Percentiles rank a stretch among this genome's conserved stretches.
These are phyloP conservation scores for Cosmia pyralina DNA, from an alignment of 2,888 invertebrate genomes.

Conservation along the genomic window DNA sequence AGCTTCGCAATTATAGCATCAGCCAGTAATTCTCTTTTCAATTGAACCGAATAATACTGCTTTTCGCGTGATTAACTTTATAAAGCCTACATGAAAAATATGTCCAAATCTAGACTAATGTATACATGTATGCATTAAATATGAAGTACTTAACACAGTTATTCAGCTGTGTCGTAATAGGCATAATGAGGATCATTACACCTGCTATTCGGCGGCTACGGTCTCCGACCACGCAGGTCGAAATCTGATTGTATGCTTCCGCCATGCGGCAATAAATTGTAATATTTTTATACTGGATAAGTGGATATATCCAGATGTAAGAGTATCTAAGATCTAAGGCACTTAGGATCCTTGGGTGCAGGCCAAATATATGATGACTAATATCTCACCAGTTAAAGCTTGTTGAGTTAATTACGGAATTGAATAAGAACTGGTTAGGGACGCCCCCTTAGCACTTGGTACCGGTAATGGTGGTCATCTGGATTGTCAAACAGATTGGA, in stretches of 20 bases:
- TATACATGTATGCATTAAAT: constrained; percentile 19
- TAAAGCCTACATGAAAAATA: constrained; percentile 26
- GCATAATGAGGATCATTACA: constrained; percentile 55
- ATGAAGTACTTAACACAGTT: constrained; percentile 23
- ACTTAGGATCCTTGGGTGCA: constrained; percentile 9
- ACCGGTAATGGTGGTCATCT: neutral
- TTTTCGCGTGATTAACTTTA: constrained; percentile 17
- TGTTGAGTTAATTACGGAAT: constrained; percentile 28
- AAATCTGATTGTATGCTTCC: constrained; percentile 50
- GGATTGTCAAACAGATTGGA: neutral
- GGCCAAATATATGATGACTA: constrained; percentile 38
- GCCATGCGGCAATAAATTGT: constrained; percentile 25
- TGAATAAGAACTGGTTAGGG: constrained; percentile 7
- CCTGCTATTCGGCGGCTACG: constrained; percentile 51
- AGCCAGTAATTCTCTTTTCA: neutral
- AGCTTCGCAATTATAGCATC: neutral
- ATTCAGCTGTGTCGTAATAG: constrained; percentile 48
- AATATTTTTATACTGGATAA: constrained; percentile 12
- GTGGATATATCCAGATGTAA: constrained; percentile 15
- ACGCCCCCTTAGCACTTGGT: constrained; percentile 23
- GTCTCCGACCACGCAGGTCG: constrained; percentile 52
- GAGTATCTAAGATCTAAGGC: neutral
- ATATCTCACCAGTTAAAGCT: constrained; percentile 20
- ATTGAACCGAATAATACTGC: constrained; percentile 5
- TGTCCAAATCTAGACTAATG: constrained; percentile 28